A percentile compares a stretch with the other conserved stretches of the same genome.
These are phyloP conservation scores for Melanotaenia maccullochi DNA, from an alignment of 2,797 vertebrate genomes.

Conservation along the genomic window DNA sequence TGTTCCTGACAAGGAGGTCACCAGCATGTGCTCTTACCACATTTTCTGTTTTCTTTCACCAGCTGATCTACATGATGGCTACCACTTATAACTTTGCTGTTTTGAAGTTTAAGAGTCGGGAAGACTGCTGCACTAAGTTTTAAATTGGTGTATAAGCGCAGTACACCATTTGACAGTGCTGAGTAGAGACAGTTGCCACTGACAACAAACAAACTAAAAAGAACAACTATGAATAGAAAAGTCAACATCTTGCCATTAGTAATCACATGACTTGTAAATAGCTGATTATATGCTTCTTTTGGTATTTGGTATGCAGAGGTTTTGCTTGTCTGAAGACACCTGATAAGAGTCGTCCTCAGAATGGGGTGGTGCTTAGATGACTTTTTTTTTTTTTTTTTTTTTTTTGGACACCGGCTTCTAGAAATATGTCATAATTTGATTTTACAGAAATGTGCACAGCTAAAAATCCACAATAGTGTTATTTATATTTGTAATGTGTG, in stretches of 20 bases:
- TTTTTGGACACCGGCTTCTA: slow-evolving; percentile 56
- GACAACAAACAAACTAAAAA: slow-evolving; percentile 83
- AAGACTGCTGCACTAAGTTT: slow-evolving; percentile 99
- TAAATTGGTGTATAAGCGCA: slow-evolving; percentile 85
- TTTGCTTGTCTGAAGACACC: slow-evolving; percentile 60
- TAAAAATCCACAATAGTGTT: slow-evolving; percentile 62
- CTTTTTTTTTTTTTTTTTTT: slow-evolving; percentile 67
- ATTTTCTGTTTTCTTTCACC: slow-evolving; percentile 92
- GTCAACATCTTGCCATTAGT: slow-evolving; percentile 83
- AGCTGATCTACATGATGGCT: slow-evolving; percentile 99
- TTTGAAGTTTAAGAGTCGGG: slow-evolving; percentile 99
- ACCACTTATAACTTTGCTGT: slow-evolving; percentile 99
- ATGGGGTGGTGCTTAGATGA: slow-evolving; percentile 57
- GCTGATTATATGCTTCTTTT: slow-evolving; percentile 86
- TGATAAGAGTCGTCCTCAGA: slow-evolving; percentile 64
- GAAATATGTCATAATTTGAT: slow-evolving; percentile 40
- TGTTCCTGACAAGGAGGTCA: slow-evolving; percentile 43
- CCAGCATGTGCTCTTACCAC: slow-evolving; percentile 77
- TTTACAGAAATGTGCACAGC: slow-evolving; percentile 53
- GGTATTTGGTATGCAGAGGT: slow-evolving; percentile 79
- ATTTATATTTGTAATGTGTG: slow-evolving; percentile 62
- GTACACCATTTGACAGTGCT: slow-evolving; percentile 74
- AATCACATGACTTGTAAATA: slow-evolving; percentile 93
- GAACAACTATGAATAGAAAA: slow-evolving; percentile 77
- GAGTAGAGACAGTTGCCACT: slow-evolving; percentile 90